phyloP scores from a whole-genome alignment of 2,113 vertebrate genomes.

The Aptenodytes forsteri region DNA sequence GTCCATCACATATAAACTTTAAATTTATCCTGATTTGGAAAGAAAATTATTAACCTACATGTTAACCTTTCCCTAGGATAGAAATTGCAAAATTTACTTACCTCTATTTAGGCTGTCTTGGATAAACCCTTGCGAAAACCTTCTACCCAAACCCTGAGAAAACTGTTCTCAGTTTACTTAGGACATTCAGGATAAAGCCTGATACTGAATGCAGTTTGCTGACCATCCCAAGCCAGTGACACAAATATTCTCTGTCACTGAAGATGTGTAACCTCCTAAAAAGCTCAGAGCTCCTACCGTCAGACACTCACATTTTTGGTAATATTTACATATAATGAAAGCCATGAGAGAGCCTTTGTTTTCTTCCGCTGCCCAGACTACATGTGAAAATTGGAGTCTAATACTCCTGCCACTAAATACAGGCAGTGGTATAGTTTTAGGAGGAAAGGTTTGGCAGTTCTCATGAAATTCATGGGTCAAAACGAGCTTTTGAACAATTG shows the following conservation, averaged over 20 bases:
- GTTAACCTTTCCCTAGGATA: background rate
- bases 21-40: background rate
- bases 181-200: background rate
- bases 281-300: background rate
- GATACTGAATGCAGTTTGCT: background rate
- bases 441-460: background rate
- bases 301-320: background rate
- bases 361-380: background rate
- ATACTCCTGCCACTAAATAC: background rate
- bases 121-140: background rate
- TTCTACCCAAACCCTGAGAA: background rate
- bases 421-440: background rate
- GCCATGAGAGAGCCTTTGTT: background rate
- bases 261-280: background rate
- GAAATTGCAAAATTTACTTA: background rate
- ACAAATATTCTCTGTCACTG: background rate
- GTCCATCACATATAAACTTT: background rate
- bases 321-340: background rate
- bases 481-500: background rate
- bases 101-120: background rate
- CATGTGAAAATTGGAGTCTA: background rate
- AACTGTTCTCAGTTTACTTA: background rate
- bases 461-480: background rate
- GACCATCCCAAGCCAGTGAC: background rate
- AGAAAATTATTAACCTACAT: background rate